Conservation (phyloP, 1,140 invertebrate genomes). For the Rhysida immarginata region DNA sequence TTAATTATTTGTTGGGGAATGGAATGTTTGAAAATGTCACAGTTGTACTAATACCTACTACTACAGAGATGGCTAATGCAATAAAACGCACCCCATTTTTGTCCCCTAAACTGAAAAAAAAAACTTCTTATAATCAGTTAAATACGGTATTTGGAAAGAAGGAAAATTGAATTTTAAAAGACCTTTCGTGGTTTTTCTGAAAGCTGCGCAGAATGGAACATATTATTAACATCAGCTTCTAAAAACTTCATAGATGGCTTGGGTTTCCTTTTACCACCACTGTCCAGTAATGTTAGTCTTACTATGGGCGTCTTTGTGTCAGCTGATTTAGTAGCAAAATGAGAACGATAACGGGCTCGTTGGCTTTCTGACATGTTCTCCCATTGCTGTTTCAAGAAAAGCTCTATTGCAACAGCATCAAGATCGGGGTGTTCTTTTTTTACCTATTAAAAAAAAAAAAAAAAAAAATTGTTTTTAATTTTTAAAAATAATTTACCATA, state of each 20-base stretch:
- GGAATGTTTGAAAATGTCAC: too few species aligned
- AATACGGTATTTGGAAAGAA: too few species aligned
- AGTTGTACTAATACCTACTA: too few species aligned
- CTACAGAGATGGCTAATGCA: too few species aligned
- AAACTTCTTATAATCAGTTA: too few species aligned
- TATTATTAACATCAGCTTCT: not conserved
- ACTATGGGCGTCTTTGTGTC: not conserved
- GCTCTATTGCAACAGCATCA: conserved; percentile 21
- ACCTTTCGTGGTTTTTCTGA: not conserved
- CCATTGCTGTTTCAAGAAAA: conserved; percentile 28
- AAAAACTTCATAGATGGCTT: not conserved
- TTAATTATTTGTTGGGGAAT: too few species aligned
- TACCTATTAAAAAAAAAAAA: not conserved
- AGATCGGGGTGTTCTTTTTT: conserved; percentile 26
- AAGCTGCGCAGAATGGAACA: not conserved
- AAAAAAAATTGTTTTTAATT: too few species aligned
- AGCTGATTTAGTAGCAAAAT: not conserved
- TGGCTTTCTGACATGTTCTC: conserved; percentile 25
- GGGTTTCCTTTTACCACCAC: not conserved
- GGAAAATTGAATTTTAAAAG: too few species aligned
- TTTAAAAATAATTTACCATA: too few species aligned
- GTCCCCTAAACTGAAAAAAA: too few species aligned
- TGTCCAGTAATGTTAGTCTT: not conserved
- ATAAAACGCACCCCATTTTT: too few species aligned
- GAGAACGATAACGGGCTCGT: conserved; percentile 13